These are phyloP conservation scores for Trematocara nigrifrons DNA, from an alignment of 2,113 vertebrate genomes.

Conservation along the genomic window DNA sequence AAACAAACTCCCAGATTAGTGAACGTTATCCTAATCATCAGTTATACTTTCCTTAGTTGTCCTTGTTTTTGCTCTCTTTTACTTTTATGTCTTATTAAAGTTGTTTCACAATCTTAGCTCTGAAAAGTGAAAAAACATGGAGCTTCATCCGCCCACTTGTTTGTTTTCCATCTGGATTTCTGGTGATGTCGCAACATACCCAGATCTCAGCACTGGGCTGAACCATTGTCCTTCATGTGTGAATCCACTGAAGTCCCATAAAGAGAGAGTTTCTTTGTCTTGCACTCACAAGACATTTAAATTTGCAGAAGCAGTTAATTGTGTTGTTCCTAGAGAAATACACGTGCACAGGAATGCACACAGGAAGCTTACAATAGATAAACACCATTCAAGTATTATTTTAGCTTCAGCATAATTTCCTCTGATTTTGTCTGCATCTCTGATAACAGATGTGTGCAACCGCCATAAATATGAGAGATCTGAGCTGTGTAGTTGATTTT, in stretches of 20 bases:
- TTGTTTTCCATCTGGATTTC: not conserved
- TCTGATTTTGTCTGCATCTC: fast-evolving
- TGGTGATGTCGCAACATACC: not conserved
- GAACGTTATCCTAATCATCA: not conserved
- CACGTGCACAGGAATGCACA: not conserved
- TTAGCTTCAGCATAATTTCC: not conserved
- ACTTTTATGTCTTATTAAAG: not conserved
- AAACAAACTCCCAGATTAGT: not conserved
- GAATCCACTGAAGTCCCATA: fast-evolving
- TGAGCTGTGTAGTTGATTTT: not conserved
- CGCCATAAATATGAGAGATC: not conserved
- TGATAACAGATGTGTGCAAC: fast-evolving
- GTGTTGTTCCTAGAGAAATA: not conserved
- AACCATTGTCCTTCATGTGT: not conserved
- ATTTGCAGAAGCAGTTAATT: not conserved
- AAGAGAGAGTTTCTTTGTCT: not conserved
- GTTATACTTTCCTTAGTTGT: not conserved
- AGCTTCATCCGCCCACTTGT: not conserved
- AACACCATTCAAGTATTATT: not conserved
- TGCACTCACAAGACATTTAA: not conserved
- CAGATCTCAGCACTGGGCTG: not conserved
- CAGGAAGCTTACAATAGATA: not conserved
- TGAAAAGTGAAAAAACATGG: not conserved
- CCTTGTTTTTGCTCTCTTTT: not conserved
- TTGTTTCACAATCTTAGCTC: not conserved